A percentile compares a stretch with the other conserved stretches of the same genome.
phyloP scores from a whole-genome alignment of 2,888 invertebrate genomes.

The Drosophila vallismaia region DNA sequence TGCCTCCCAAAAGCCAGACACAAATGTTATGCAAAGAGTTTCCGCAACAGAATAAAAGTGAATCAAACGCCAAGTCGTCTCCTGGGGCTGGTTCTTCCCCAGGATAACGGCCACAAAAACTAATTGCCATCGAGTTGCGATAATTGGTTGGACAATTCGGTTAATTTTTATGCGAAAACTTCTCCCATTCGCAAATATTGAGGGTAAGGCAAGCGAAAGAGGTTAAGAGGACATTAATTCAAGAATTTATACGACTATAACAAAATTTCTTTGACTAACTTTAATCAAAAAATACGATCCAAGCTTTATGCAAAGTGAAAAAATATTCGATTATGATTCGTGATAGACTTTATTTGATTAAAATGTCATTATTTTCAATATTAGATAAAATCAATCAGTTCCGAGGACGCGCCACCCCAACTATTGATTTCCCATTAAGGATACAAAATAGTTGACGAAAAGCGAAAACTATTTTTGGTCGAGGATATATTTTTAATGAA shows the following conservation, averaged over 20 bases:
- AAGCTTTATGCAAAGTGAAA: neutral
- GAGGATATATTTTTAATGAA: too few relatives aligned
- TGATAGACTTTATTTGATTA: too few relatives aligned
- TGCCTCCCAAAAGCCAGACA: slow-evolving; percentile 33
- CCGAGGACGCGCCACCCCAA: neutral
- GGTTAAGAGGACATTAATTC: slow-evolving; percentile 3
- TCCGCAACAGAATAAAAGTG: neutral
- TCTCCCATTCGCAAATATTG: slow-evolving; percentile 15
- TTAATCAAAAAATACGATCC: too few relatives aligned
- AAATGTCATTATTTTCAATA: neutral
- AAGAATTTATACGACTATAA: neutral
- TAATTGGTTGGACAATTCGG: slow-evolving; percentile 45
- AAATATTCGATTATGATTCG: neutral
- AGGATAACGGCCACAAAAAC: slow-evolving; percentile 20
- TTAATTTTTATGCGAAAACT: slow-evolving; percentile 48
- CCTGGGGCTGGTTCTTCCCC: slow-evolving; percentile 13
- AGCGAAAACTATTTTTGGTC: too few relatives aligned
- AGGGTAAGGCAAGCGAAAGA: slow-evolving; percentile 6
- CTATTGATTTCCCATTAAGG: neutral
- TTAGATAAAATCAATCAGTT: neutral
- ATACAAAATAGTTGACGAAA: neutral
- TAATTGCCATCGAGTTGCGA: slow-evolving; percentile 42
- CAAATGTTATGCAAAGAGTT: slow-evolving; percentile 18
- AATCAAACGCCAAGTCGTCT: slow-evolving; percentile 7
- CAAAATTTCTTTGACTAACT: neutral